Evolutionary conservation across 2,113 vertebrate species (phyloP).

Genomic region (Callithrix jacchus): DNA sequence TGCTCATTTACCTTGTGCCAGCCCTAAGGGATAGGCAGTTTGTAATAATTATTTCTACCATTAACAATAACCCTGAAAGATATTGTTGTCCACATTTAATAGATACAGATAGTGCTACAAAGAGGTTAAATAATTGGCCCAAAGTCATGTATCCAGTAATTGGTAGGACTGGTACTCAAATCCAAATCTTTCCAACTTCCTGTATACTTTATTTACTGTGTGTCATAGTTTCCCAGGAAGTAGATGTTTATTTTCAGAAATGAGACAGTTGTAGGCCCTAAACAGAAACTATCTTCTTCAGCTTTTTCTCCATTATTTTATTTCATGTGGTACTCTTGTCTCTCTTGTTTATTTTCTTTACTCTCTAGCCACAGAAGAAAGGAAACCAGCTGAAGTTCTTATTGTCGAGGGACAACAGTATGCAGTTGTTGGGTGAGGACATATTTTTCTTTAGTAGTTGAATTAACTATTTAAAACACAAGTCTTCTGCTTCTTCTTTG

Average conservation of each 20-base stretch:
- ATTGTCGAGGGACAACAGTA: slow-evolving; percentile 93
- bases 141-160: neutral
- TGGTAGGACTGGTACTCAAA: neutral
- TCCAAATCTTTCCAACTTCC: neutral
- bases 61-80: neutral
- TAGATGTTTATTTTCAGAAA: slow-evolving; percentile 38
- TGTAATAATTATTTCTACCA: neutral
- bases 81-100: neutral
- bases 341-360: slow-evolving; percentile 70
- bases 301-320: neutral
- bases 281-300: neutral
- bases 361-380: slow-evolving; percentile 88
- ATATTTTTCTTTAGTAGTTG: slow-evolving; percentile 57
- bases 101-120: neutral
- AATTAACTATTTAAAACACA: slow-evolving; percentile 1
- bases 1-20: neutral
- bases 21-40: neutral
- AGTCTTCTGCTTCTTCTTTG: neutral
- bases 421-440: slow-evolving; percentile 94
- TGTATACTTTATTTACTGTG: neutral
- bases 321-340: slow-evolving; percentile 17
- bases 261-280: neutral
- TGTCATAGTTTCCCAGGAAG: neutral
- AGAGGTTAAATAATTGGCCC: neutral
- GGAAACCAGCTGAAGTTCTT: slow-evolving; percentile 93